Evolutionary conservation across 2,797 vertebrate species (phyloP), one percentile per base, ranked within the genome.

Genomic region (Lepilemur septentrionalis): DNA sequence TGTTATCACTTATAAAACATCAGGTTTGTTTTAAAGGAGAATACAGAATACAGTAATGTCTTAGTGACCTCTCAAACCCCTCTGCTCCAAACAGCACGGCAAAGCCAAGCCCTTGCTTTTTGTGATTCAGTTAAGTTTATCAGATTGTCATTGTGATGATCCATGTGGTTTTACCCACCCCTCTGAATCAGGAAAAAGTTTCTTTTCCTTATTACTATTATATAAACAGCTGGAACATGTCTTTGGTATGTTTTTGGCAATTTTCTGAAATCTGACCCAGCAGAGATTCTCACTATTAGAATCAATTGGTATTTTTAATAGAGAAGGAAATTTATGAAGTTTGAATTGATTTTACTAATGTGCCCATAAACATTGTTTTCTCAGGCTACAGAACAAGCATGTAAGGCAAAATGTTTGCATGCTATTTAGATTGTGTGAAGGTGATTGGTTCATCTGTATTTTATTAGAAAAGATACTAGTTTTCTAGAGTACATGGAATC

Each of bases 241-340:
- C 32, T 82, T 18, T 93, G 41, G 32, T 73, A 38, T 50, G 50
- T 65, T 89, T 87, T 70, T 89, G 72, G 73, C 11, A 84, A 17
- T 94, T 79, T 91, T 89, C 67, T 91, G 69, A 94, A 81, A 88
- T 7, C 4, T 70, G 41, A 48, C 22, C 22, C 38, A 75, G 4
- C 15, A 7, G 35, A 50, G 35, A 76, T 43, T 90, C n/a, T 97
- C 17, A 76, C n/a, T 61, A 13, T 76, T 88, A 82, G 23, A 95
- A 20, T 70, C 61, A 20, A 0, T 32, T 65, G 87, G 41, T 75
- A 50, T 69, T 91, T 92, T 81, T 67, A 67, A 25, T 63, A 73
- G 69, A 93, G 79, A 95, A 93, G 70, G 43, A 76, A 12, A 81
- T 55, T 92, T 97, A 83, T 90, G 14, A 92, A 92, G 18, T 93